Percentiles rank a stretch among this genome's conserved stretches.
These are phyloP conservation scores for Dryobates pubescens DNA, from an alignment of 2,797 vertebrate species.

Conservation along the genomic window DNA sequence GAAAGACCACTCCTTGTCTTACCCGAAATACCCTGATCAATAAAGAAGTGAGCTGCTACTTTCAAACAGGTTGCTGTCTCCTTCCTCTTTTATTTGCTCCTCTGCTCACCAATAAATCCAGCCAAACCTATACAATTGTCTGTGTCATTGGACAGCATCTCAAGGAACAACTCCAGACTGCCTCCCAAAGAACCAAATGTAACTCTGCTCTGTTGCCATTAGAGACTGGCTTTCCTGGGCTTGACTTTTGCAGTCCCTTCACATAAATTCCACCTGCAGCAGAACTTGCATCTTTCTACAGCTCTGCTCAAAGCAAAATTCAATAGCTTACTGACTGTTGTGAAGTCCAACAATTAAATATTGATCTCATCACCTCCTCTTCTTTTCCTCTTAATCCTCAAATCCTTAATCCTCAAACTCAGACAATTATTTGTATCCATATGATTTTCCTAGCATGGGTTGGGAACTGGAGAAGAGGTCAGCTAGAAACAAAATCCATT, in stretches of 20 bases:
- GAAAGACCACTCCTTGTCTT: background rate
- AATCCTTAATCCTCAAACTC: no score
- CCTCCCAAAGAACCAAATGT: background rate
- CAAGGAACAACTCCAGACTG: background rate
- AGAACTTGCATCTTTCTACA: background rate
- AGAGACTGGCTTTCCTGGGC: background rate
- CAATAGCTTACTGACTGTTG: background rate
- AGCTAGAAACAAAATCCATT: background rate
- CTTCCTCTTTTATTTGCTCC: background rate
- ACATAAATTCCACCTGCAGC: background rate
- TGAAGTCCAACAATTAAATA: background rate
- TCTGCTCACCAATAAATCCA: background rate
- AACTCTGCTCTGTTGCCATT: background rate
- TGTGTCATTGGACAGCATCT: background rate
- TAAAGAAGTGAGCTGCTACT: no score
- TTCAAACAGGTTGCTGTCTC: fast-evolving
- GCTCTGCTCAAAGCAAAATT: background rate
- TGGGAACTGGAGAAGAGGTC: background rate
- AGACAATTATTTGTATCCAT: background rate
- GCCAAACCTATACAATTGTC: background rate
- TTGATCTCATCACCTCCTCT: background rate
- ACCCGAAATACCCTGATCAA: background rate
- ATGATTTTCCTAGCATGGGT: background rate
- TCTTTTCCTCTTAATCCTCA: background rate
- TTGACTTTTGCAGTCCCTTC: background rate